A percentile compares a stretch with the other conserved stretches of the same genome.
phyloP scores from a whole-genome alignment of 2,113 vertebrate species.

The Amazona vittata region DNA sequence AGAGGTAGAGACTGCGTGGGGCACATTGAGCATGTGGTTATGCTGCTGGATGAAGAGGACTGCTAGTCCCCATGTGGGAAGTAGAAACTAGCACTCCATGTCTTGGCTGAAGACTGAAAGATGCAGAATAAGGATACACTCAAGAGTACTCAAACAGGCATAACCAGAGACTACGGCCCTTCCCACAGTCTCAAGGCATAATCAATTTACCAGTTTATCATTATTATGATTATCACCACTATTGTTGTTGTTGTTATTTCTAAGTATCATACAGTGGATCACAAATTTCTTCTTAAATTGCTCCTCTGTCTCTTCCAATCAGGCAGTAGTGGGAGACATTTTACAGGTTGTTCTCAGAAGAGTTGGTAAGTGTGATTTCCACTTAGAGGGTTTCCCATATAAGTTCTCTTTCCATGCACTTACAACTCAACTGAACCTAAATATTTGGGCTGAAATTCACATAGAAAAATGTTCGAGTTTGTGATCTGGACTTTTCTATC shows the following conservation, averaged over 20 bases:
- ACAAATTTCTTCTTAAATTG: neutral
- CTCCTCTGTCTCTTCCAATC: neutral
- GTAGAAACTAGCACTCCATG: neutral
- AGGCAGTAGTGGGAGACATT: neutral
- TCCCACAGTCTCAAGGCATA: neutral
- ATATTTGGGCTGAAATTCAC: neutral
- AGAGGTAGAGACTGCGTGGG: neutral
- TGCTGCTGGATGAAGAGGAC: neutral
- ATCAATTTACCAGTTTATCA: neutral
- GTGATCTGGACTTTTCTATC: neutral
- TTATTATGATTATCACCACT: neutral
- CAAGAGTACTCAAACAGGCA: neutral
- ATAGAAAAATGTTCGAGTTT: neutral
- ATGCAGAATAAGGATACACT: neutral
- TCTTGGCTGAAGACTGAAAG: neutral
- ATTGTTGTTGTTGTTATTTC: neutral
- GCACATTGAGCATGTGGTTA: accelerated
- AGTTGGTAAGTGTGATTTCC: neutral
- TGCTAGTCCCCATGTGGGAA: neutral
- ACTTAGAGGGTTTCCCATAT: neutral
- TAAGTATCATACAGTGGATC: neutral
- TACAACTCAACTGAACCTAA: neutral
- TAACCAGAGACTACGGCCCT: neutral
- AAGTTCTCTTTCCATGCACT: neutral
- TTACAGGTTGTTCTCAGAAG: neutral